A percentile compares a stretch with the other conserved stretches of the same genome.
These are phyloP conservation scores for Furnarius figulus DNA, from an alignment of 2,113 vertebrate species.

Conservation along the genomic window DNA sequence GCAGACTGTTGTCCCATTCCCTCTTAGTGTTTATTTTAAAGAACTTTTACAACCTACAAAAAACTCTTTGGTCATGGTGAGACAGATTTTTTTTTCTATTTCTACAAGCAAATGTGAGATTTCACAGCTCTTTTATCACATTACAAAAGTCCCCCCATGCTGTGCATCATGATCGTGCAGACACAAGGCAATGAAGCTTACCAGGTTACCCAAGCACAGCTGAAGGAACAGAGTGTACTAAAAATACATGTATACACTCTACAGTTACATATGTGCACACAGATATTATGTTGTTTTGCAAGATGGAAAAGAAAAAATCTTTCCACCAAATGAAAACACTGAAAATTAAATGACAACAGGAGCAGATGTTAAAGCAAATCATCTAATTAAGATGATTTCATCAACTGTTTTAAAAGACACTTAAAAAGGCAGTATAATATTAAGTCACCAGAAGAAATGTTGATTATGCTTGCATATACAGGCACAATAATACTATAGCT, in stretches of 20 bases:
- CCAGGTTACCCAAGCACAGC: slow-evolving; percentile 44
- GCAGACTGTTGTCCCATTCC: not conserved
- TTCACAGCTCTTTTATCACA: slow-evolving; percentile 4
- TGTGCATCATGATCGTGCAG: not conserved
- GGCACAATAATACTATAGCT: not conserved
- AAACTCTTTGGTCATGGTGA: not conserved
- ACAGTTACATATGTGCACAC: not conserved
- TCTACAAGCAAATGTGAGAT: slow-evolving; percentile 16
- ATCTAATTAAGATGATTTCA: slow-evolving; percentile 54
- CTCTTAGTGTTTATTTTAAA: not conserved
- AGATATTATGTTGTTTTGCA: slow-evolving; percentile 6
- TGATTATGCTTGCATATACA: slow-evolving; percentile 21
- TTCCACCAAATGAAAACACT: slow-evolving; percentile 22
- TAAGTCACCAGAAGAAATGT: slow-evolving; percentile 22
- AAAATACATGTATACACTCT: slow-evolving; percentile 40
- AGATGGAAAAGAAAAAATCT: slow-evolving; percentile 1
- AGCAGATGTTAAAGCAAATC: slow-evolving; percentile 54
- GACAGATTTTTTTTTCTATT: not conserved
- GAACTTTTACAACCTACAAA: not conserved
- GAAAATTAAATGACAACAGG: slow-evolving; percentile 29
- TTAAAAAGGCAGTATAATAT: slow-evolving; percentile 20
- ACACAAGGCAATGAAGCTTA: slow-evolving; percentile 33
- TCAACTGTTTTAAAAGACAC: not conserved
- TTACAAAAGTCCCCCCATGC: not conserved
- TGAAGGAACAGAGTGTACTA: slow-evolving; percentile 19